phyloP scores from a whole-genome alignment of 1,140 invertebrate species.

The Apolygus lucorum region DNA sequence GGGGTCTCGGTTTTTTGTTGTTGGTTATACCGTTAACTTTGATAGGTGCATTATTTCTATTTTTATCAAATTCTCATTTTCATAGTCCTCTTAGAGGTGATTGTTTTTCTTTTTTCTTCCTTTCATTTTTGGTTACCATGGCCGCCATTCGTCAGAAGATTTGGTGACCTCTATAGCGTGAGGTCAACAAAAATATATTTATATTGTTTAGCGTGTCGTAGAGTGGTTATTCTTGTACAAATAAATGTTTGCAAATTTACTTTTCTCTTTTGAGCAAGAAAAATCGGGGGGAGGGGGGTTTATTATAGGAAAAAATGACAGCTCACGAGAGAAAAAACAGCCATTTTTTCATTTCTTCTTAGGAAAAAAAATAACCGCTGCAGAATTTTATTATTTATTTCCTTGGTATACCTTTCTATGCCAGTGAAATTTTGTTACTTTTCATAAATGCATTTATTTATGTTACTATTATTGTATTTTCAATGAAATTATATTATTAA shows the following conservation, averaged over 20 bases:
- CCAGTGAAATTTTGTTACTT: slow-evolving; percentile 23
- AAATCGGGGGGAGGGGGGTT: neutral
- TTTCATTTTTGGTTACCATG: neutral
- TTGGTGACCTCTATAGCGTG: slow-evolving; percentile 23
- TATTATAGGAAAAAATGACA: slow-evolving; percentile 33
- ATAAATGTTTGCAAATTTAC: too few species aligned
- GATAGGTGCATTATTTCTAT: too few species aligned
- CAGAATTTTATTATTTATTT: slow-evolving; percentile 22
- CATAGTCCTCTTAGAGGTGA: neutral
- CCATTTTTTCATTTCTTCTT: neutral
- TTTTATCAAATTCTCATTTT: neutral
- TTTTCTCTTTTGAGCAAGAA: slow-evolving; percentile 1
- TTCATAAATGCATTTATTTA: slow-evolving; percentile 28
- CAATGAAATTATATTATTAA: slow-evolving; percentile 24
- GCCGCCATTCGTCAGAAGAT: neutral
- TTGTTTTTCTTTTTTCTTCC: too few species aligned
- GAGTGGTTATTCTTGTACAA: slow-evolving; percentile 33
- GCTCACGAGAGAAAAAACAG: slow-evolving; percentile 39
- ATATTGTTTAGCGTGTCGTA: slow-evolving; percentile 25
- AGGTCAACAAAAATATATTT: slow-evolving; percentile 21
- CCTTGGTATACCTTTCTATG: slow-evolving; percentile 3
- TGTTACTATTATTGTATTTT: slow-evolving; percentile 26
- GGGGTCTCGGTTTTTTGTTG: neutral
- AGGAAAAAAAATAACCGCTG: neutral
- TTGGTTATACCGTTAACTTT: too few species aligned